Conservation (phyloP, 1,140 invertebrate species). For the Bursaphelenchus mucronatus region DNA sequence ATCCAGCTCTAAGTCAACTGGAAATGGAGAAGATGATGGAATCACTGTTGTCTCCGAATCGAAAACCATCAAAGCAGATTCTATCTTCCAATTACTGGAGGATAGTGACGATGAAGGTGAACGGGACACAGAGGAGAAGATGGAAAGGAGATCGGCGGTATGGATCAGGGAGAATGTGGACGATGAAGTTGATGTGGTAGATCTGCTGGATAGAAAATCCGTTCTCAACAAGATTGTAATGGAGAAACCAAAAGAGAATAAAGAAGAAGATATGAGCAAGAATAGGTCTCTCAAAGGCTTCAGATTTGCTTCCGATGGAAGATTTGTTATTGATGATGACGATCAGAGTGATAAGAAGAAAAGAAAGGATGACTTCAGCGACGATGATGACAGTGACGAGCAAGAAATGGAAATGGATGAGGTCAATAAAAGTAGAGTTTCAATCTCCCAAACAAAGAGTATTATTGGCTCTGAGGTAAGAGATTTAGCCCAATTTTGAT, state of each 20-base stretch:
- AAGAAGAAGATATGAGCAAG: not conserved
- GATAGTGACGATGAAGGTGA: slow-evolving; percentile 31
- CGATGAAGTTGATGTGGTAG: not conserved
- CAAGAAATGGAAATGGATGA: too few species aligned
- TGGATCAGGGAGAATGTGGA: slow-evolving; percentile 1
- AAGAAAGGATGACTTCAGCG: not conserved
- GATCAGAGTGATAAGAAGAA: not conserved
- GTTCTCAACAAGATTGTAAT: slow-evolving; percentile 4
- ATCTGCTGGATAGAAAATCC: slow-evolving; percentile 11
- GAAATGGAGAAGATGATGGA: slow-evolving; percentile 17
- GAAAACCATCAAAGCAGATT: slow-evolving; percentile 30
- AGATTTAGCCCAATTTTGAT: too few species aligned
- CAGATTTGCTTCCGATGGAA: slow-evolving; percentile 6
- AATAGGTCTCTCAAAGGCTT: not conserved
- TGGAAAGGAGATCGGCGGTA: slow-evolving; percentile 1
- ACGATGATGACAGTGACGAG: not conserved
- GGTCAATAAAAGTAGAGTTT: too few species aligned
- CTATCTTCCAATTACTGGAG: slow-evolving; percentile 28
- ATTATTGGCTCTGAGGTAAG: too few species aligned
- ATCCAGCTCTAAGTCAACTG: slow-evolving; percentile 9
- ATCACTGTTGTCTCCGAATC: slow-evolving; percentile 22
- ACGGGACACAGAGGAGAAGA: not conserved
- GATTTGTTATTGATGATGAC: slow-evolving; percentile 10
- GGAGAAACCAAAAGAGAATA: slow-evolving; percentile 13
- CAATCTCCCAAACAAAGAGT: too few species aligned